Evolutionary conservation across 2,797 vertebrate genomes (phyloP).

Genomic region (Champsocephalus gunnari): DNA sequence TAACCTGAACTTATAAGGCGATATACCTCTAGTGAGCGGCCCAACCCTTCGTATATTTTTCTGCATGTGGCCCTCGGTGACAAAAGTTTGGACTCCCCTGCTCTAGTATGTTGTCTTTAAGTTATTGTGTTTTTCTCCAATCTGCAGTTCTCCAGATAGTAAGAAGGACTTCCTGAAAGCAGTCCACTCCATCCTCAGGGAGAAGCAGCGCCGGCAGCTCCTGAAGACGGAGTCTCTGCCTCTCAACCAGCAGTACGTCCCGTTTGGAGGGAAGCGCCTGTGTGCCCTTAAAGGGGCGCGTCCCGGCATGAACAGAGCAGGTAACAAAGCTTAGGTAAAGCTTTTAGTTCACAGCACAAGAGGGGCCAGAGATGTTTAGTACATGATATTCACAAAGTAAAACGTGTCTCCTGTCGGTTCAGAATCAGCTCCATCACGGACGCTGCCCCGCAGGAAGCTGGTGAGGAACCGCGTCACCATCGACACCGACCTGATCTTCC

Average conservation of each 20-base stretch:
- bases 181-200: slow-evolving; percentile 93
- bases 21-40: no score
- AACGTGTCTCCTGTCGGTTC: slow-evolving; percentile 18
- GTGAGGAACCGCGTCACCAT: slow-evolving; percentile 95
- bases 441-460: slow-evolving; percentile 88
- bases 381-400: background rate
- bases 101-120: background rate
- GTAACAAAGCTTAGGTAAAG: slow-evolving; percentile 74
- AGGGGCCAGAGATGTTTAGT: background rate
- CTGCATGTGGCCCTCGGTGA: no score
- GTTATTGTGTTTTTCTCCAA: background rate
- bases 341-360: background rate
- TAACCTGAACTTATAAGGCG: no score
- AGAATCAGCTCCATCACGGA: slow-evolving; percentile 93
- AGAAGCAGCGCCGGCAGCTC: slow-evolving; percentile 94
- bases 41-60: no score
- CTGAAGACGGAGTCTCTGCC: slow-evolving; percentile 95
- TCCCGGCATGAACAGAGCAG: slow-evolving; percentile 93
- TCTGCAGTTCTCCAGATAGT: slow-evolving; percentile 89
- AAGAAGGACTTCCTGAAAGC: slow-evolving; percentile 96
- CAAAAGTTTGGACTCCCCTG: background rate
- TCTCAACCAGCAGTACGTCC: slow-evolving; percentile 93
- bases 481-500: slow-evolving; percentile 89
- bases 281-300: slow-evolving; percentile 94
- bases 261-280: slow-evolving; percentile 96